Percentiles rank a stretch among this genome's conserved stretches.
Conservation (phyloP, 2,797 vertebrate genomes). For the Pipistrellus pipistrellus region DNA sequence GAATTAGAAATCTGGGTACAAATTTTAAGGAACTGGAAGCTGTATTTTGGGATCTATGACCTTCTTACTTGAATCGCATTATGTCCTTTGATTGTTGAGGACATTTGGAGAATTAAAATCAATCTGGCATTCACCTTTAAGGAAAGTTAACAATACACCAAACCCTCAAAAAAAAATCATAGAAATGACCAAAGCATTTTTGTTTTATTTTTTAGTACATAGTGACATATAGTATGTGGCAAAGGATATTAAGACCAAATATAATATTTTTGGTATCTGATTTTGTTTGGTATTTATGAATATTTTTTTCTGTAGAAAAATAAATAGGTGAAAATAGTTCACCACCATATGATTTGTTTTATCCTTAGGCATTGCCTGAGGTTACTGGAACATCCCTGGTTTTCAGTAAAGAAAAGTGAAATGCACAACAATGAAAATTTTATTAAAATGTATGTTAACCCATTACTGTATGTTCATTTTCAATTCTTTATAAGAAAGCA, state of each 20-base stretch:
- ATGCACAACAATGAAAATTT: slow-evolving; percentile 91
- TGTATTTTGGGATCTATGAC: slow-evolving; percentile 63
- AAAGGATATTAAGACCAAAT: slow-evolving; percentile 80
- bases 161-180: background rate
- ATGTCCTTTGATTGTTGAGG: slow-evolving; percentile 66
- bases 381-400: slow-evolving; percentile 88
- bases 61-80: slow-evolving; percentile 68
- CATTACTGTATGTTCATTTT: slow-evolving; percentile 90
- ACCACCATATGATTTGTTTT: slow-evolving; percentile 89
- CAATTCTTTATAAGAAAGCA: slow-evolving; percentile 89
- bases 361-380: slow-evolving; percentile 91
- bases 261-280: slow-evolving; percentile 82
- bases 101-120: slow-evolving; percentile 80
- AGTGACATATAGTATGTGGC: slow-evolving; percentile 63
- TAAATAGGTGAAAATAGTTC: slow-evolving; percentile 90
- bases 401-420: slow-evolving; percentile 88
- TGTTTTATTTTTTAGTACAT: slow-evolving; percentile 64
- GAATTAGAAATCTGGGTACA: background rate
- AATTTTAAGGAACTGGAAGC: slow-evolving; percentile 22
- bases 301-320: slow-evolving; percentile 88
- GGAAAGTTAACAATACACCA: slow-evolving; percentile 37
- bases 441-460: slow-evolving; percentile 91
- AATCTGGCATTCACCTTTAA: slow-evolving; percentile 58
- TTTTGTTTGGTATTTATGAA: slow-evolving; percentile 89
- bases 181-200: slow-evolving; percentile 4